These are phyloP conservation scores for Piliocolobus tephrosceles DNA, from an alignment of 2,113 vertebrate genomes.

Conservation along the genomic window DNA sequence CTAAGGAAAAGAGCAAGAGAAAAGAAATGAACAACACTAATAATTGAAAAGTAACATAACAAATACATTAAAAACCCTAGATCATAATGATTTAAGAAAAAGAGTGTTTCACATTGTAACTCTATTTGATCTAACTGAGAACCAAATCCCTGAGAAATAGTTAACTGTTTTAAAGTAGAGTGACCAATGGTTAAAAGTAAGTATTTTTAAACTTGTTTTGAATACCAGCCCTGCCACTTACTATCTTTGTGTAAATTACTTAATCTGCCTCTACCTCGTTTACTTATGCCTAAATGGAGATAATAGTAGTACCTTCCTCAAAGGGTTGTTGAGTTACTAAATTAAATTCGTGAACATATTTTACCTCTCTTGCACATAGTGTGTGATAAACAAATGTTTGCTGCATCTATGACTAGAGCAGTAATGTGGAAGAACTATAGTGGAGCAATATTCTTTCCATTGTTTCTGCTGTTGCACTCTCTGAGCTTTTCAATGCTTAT, in stretches of 20 bases:
- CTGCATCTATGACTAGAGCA: background rate
- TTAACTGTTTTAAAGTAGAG: background rate
- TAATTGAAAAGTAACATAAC: background rate
- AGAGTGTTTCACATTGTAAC: background rate
- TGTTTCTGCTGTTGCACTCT: background rate
- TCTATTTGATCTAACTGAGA: background rate
- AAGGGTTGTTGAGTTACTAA: background rate
- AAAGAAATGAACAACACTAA: background rate
- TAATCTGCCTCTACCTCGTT: background rate
- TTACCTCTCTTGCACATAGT: background rate
- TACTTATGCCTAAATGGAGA: background rate
- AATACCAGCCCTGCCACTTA: background rate
- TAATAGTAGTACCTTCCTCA: background rate
- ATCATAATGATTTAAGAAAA: background rate
- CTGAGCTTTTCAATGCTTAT: background rate
- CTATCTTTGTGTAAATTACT: background rate
- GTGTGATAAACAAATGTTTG: background rate
- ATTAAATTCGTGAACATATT: background rate
- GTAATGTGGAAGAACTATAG: background rate
- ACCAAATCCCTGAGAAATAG: background rate
- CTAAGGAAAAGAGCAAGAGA: background rate
- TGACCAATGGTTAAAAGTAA: background rate
- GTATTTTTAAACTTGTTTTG: background rate
- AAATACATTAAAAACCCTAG: background rate
- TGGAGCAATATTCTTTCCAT: background rate